These are phyloP conservation scores for Garrulus glandarius DNA, from an alignment of 2,797 vertebrate genomes.

Conservation along the genomic window DNA sequence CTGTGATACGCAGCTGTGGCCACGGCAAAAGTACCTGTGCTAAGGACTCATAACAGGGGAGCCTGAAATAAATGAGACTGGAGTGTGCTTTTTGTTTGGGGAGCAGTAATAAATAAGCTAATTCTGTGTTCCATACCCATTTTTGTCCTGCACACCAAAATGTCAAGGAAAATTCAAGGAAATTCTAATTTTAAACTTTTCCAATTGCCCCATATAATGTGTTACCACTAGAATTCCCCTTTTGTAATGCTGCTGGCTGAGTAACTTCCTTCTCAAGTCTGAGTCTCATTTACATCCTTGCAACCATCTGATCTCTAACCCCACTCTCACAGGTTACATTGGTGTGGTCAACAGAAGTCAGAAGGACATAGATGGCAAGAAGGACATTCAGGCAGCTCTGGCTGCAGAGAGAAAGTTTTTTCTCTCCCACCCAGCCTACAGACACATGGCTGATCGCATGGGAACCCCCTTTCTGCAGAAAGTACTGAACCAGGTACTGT, in stretches of 20 bases:
- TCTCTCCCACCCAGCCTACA: conserved; percentile 90
- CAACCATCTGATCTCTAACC: neutral
- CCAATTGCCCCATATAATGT: neutral
- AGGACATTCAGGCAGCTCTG: conserved; percentile 93
- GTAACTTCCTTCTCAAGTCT: neutral
- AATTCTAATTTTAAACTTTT: neutral
- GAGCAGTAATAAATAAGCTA: neutral
- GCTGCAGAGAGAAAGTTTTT: conserved; percentile 96
- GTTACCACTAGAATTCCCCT: neutral
- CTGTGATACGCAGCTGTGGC: neutral
- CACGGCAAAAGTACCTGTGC: neutral
- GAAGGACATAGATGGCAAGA: conserved; percentile 97
- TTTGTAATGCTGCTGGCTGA: neutral
- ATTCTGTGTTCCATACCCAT: neutral
- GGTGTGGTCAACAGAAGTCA: conserved; percentile 98
- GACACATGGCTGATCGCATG: conserved; percentile 97
- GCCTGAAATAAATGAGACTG: neutral
- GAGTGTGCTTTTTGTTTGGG: neutral
- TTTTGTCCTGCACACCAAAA: neutral
- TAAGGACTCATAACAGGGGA: neutral
- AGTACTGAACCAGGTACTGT: conserved; percentile 90
- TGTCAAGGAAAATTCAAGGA: neutral
- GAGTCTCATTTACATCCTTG: neutral
- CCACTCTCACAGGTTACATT: conserved; percentile 84
- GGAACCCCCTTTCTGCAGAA: conserved; percentile 96